Evolutionary conservation across 2,888 invertebrate genomes (phyloP).

Genomic region (Blera fallax): DNA sequence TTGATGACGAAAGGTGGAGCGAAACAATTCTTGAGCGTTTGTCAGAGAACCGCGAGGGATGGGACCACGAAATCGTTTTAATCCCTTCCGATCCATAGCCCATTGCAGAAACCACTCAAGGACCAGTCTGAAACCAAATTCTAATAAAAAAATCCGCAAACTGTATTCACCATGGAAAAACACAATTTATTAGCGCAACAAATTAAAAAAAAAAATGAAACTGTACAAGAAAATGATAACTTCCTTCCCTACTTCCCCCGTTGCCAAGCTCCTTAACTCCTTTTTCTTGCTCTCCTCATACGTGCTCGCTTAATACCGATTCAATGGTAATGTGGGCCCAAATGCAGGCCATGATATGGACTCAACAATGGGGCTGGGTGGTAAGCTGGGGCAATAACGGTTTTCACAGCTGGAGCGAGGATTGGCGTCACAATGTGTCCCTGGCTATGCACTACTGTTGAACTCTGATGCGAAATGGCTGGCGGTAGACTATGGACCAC

Average conservation of each 20-base stretch:
- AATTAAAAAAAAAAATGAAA: slow-evolving; percentile 41
- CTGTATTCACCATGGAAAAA: slow-evolving; percentile 41
- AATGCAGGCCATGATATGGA: slow-evolving; percentile 61
- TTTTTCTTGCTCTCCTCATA: neutral
- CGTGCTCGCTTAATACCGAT: neutral
- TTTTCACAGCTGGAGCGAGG: slow-evolving; percentile 79
- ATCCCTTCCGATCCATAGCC: no score
- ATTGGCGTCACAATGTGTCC: slow-evolving; percentile 79
- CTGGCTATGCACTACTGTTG: slow-evolving; percentile 79
- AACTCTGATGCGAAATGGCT: slow-evolving; percentile 80
- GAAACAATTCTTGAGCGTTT: no score
- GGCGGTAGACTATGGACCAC: slow-evolving; percentile 75
- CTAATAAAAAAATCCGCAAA: neutral
- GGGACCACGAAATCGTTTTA: no score
- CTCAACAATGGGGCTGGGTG: slow-evolving; percentile 77
- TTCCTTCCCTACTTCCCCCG: neutral
- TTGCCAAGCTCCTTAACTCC: slow-evolving; percentile 28
- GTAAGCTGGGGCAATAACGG: slow-evolving; percentile 78
- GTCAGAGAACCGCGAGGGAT: no score
- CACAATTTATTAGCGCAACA: slow-evolving; percentile 58
- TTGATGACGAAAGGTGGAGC: no score
- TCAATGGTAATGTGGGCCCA: slow-evolving; percentile 64
- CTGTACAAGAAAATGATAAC: slow-evolving; percentile 60
- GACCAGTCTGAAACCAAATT: neutral
- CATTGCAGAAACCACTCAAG: no score